Evolutionary conservation across 2,113 vertebrate species (phyloP).

Genomic region (Stegastes partitus): DNA sequence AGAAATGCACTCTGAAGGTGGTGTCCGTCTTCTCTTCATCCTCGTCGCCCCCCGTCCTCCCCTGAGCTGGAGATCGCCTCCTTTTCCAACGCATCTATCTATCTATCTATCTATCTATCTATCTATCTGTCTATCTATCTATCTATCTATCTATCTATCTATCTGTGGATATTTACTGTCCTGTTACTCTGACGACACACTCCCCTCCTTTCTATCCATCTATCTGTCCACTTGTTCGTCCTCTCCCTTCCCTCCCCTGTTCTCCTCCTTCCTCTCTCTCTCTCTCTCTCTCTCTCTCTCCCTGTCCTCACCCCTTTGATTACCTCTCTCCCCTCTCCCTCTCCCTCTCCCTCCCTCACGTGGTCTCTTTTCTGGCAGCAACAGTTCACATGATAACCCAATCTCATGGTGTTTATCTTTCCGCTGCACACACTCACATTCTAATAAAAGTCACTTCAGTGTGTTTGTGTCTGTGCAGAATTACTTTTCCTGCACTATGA

Average conservation of each 20-base stretch:
- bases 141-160: neutral
- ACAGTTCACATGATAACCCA: constrained; percentile 39
- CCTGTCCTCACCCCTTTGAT: constrained; percentile 33
- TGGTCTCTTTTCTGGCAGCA: constrained; percentile 29
- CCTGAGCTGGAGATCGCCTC: constrained; percentile 71
- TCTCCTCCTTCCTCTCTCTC: neutral
- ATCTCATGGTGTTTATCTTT: neutral
- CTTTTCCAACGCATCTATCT: constrained; percentile 76
- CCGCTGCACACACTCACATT: too few species aligned
- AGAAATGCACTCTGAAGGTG: constrained; percentile 65
- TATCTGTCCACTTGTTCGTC: constrained; percentile 2
- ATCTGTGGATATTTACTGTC: neutral
- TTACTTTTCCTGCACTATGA: neutral
- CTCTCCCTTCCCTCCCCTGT: constrained; percentile 6
- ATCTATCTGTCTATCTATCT: neutral
- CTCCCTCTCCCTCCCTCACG: constrained; percentile 27
- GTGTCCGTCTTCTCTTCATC: constrained; percentile 63
- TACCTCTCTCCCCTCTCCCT: constrained; percentile 13
- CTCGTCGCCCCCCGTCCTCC: constrained; percentile 52
- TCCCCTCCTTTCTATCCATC: neutral
- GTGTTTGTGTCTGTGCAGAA: too few species aligned
- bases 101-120: constrained; percentile 9
- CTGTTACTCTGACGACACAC: neutral
- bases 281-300: constrained; percentile 24
- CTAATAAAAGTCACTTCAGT: too few species aligned